Percentiles rank a stretch among this genome's conserved stretches.
Evolutionary conservation across 2,797 vertebrate species (phyloP).

Genomic region (Vireo griseus): DNA sequence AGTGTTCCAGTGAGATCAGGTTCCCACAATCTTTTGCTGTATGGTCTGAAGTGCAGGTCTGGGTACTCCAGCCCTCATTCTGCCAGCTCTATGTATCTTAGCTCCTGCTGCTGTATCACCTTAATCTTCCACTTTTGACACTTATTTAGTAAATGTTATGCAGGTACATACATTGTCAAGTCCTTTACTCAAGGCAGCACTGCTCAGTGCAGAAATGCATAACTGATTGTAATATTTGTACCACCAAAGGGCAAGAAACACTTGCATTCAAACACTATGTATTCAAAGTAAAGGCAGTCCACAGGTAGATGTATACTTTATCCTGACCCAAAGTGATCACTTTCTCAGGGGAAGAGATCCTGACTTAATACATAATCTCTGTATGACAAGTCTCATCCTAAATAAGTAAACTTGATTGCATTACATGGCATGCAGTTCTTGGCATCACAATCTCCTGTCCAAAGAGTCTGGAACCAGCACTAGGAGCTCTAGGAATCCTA

Average conservation of each 20-base stretch:
- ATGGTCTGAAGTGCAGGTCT: background rate
- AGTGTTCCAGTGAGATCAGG: background rate
- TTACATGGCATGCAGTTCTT: background rate
- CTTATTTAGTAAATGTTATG: background rate
- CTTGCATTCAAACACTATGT: background rate
- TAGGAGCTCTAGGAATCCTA: background rate
- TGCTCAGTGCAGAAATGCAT: background rate
- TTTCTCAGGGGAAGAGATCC: background rate
- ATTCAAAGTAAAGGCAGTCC: background rate
- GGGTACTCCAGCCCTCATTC: background rate
- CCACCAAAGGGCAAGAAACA: background rate
- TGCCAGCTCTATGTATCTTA: background rate
- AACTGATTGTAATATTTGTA: background rate
- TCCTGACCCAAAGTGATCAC: background rate
- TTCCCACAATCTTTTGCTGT: background rate
- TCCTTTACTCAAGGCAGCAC: background rate
- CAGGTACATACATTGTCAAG: background rate
- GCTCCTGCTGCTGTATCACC: background rate
- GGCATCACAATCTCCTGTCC: background rate
- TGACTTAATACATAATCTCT: background rate
- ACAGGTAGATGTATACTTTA: background rate
- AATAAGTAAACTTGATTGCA: background rate
- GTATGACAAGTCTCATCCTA: background rate
- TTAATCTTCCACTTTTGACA: background rate
- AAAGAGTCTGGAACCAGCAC: constrained; percentile 1